Evolutionary conservation across 1,140 invertebrate species (phyloP).

Genomic region (Leptinotarsa texana): DNA sequence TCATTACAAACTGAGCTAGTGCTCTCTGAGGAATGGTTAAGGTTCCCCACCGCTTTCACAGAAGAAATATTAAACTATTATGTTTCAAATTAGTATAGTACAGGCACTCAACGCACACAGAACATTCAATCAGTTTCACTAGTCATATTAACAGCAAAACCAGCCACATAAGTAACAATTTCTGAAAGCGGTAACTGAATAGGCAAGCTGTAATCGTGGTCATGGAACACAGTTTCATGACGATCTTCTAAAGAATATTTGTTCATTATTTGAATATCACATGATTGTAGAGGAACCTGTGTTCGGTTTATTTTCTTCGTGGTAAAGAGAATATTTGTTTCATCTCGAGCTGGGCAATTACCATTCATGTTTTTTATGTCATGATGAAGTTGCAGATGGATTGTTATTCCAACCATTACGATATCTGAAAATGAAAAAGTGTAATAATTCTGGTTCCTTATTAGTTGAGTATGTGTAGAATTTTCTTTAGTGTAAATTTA

Average conservation of each 20-base stretch:
- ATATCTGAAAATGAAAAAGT: not conserved
- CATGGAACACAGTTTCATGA: not conserved
- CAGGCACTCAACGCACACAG: no score
- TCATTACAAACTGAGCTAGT: no score
- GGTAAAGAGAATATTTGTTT: not conserved
- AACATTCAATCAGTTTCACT: no score
- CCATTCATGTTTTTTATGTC: not conserved
- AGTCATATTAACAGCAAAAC: no score
- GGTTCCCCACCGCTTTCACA: no score
- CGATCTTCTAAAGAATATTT: not conserved
- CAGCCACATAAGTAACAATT: no score
- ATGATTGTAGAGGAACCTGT: not conserved
- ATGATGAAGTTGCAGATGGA: not conserved
- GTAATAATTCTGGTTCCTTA: not conserved
- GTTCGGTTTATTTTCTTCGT: not conserved
- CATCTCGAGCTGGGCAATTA: not conserved
- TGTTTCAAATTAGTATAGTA: no score
- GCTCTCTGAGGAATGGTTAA: no score
- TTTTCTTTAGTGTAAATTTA: not conserved
- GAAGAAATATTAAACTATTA: no score
- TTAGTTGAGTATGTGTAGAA: not conserved
- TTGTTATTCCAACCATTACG: not conserved
- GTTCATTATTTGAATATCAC: not conserved
- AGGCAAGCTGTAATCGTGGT: no score
- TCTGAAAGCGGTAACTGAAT: no score